Percentiles rank a stretch among this genome's conserved stretches.
phyloP scores from a whole-genome alignment of 1,140 invertebrate species.

The Sycophila sp. region DNA sequence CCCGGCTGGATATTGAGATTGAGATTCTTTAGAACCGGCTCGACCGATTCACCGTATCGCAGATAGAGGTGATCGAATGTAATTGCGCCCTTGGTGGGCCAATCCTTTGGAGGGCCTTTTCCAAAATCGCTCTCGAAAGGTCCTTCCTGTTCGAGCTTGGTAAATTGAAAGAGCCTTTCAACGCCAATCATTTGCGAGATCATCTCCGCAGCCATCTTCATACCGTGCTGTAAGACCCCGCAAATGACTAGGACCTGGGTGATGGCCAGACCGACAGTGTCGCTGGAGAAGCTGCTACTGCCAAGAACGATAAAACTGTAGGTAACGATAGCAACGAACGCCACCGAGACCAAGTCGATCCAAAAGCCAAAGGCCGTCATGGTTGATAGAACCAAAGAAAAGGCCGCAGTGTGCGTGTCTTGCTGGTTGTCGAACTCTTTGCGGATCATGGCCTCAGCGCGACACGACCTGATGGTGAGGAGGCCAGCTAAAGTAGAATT shows the following conservation, averaged over 20 bases:
- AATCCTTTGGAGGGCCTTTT: not conserved
- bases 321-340: conserved; percentile 75
- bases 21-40: conserved; percentile 48
- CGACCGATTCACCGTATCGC: conserved; percentile 61
- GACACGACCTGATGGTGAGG: conserved; percentile 80
- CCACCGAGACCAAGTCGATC: conserved; percentile 79
- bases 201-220: conserved; percentile 78
- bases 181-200: conserved; percentile 85
- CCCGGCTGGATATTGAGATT: conserved; percentile 57
- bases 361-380: conserved; percentile 84
- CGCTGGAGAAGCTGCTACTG: conserved; percentile 47
- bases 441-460: conserved; percentile 75
- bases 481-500: conserved; percentile 82
- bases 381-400: conserved; percentile 78
- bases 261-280: conserved; percentile 80
- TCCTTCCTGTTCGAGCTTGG: conserved; percentile 71
- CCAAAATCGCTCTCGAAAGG: conserved; percentile 8
- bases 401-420: conserved; percentile 70
- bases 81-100: conserved; percentile 69
- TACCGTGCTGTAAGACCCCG: conserved; percentile 84
- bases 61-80: conserved; percentile 73
- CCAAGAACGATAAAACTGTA: conserved; percentile 77
- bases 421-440: conserved; percentile 79
- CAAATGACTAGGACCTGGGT: conserved; percentile 80
- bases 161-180: conserved; percentile 82